Percentiles rank a stretch among this genome's conserved stretches.
Evolutionary conservation across 2,113 vertebrate genomes (phyloP).

Genomic region (Sialia sialis): DNA sequence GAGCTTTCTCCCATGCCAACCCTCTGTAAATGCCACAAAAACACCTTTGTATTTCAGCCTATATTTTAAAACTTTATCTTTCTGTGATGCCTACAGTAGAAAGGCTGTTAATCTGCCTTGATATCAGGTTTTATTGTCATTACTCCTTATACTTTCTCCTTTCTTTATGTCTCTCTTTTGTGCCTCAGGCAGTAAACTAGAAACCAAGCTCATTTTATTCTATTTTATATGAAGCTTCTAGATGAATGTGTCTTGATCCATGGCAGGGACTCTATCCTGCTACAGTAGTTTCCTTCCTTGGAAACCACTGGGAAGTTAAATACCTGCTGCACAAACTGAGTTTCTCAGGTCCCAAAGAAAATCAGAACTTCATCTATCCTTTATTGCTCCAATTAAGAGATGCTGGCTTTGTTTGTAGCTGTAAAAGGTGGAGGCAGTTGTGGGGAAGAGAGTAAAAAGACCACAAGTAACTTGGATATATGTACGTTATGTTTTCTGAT

Average conservation of each 20-base stretch:
- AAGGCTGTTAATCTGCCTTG: background rate
- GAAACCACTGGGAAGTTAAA: background rate
- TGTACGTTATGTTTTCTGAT: background rate
- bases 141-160: background rate
- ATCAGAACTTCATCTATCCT: background rate
- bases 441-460: background rate
- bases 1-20: background rate
- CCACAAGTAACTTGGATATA: background rate
- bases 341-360: background rate
- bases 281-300: background rate
- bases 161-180: background rate
- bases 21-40: background rate
- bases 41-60: background rate
- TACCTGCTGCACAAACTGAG: background rate
- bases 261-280: background rate
- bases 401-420: background rate
- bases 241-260: background rate
- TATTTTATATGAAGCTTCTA: background rate
- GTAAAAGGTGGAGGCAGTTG: background rate
- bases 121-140: background rate
- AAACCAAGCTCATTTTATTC: background rate
- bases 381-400: background rate
- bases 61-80: background rate
- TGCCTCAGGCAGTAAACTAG: background rate
- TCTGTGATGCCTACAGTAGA: background rate